Conservation (phyloP, 2,888 invertebrate species). For the Ormyrus thymus region DNA sequence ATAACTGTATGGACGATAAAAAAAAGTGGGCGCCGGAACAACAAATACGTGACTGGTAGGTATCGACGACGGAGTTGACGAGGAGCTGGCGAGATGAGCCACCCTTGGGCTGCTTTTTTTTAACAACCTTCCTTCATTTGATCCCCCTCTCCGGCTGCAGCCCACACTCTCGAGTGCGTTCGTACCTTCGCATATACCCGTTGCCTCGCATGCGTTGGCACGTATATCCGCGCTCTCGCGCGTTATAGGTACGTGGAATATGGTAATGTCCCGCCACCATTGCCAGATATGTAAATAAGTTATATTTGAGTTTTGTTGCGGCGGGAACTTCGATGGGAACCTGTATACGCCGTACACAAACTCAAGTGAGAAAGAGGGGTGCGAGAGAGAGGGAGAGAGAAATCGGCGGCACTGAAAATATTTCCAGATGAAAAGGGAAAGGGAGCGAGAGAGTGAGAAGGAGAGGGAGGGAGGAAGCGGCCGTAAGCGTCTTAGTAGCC, state of each 20-base stretch:
- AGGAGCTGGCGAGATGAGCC: not conserved
- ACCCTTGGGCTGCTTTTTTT: conserved; percentile 51
- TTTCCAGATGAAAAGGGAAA: conserved; percentile 32
- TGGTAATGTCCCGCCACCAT: conserved; percentile 71
- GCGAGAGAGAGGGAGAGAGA: conserved; percentile 42
- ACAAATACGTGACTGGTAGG: conserved; percentile 49
- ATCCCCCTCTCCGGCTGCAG: conserved; percentile 22
- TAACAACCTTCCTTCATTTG: conserved; percentile 54
- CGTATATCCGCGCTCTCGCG: conserved; percentile 61
- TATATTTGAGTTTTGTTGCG: conserved; percentile 74
- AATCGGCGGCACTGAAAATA: conserved; percentile 40
- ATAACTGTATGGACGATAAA: conserved; percentile 24
- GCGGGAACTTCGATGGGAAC: conserved; percentile 72
- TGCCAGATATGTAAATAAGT: conserved; percentile 74
- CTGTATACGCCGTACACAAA: conserved; percentile 57
- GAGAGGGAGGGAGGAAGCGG: conserved; percentile 52
- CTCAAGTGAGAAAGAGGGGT: conserved; percentile 56
- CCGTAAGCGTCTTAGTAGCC: conserved; percentile 73
- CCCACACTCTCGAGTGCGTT: conserved; percentile 42
- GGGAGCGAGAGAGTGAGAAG: conserved; percentile 4
- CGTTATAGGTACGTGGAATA: conserved; percentile 65
- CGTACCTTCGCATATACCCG: conserved; percentile 58
- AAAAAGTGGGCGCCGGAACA: conserved; percentile 1
- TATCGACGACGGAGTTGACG: conserved; percentile 22
- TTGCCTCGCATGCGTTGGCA: conserved; percentile 71